Percentiles rank a stretch among this genome's conserved stretches.
phyloP scores from a whole-genome alignment of 64 coral and sea anemone genomes.

The Catalaphyllia jardinei region DNA sequence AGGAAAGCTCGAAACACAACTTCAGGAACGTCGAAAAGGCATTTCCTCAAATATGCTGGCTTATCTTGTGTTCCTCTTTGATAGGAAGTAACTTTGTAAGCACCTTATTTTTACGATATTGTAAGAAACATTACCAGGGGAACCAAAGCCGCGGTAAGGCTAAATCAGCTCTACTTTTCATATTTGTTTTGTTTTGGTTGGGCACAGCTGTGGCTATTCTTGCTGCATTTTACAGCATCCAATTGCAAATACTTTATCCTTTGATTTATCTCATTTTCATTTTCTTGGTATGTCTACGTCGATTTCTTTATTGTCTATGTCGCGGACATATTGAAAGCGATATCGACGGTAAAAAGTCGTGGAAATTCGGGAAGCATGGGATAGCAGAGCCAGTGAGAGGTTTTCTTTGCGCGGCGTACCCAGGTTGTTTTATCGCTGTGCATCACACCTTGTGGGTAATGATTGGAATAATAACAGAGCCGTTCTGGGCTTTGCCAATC shows the following conservation, averaged over 20 bases:
- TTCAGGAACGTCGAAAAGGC: neutral
- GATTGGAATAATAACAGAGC: constrained; percentile 65
- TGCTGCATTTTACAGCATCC: neutral
- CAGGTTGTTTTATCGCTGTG: constrained; percentile 11
- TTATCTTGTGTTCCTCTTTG: neutral
- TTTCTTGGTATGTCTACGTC: neutral
- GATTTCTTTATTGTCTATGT: neutral
- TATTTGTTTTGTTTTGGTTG: constrained; percentile 1
- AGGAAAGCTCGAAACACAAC: neutral
- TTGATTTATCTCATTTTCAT: neutral
- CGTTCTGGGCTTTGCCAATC: constrained; percentile 72
- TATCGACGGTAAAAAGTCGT: neutral
- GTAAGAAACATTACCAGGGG: neutral
- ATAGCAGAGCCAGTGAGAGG: neutral
- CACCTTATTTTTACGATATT: neutral
- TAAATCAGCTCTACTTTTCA: neutral
- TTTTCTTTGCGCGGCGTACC: neutral
- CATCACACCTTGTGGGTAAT: constrained; percentile 66
- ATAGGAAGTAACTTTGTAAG: neutral
- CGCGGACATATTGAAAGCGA: neutral
- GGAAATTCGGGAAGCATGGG: neutral
- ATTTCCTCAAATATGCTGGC: constrained; percentile 38
- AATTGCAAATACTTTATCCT: neutral
- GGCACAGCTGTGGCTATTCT: constrained; percentile 21
- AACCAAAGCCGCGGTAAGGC: neutral